Evolutionary conservation across 2,113 vertebrate species (phyloP).

Genomic region (Pogona vitticeps): DNA sequence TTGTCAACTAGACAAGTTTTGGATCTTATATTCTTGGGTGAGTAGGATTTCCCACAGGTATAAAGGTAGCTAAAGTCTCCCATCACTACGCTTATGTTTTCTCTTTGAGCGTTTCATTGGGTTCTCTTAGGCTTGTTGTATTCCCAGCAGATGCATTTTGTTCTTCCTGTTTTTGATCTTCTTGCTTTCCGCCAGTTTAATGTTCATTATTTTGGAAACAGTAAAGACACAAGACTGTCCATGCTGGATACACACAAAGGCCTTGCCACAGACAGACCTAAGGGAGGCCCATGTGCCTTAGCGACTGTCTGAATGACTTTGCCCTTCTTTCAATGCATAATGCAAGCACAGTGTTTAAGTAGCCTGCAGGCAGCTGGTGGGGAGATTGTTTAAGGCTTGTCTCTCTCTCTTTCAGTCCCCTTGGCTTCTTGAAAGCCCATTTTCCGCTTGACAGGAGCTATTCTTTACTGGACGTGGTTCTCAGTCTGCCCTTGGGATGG

Average conservation of each 20-base stretch:
- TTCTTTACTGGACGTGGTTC: constrained; percentile 58
- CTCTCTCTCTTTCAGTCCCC: constrained; percentile 57
- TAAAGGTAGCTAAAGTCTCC: no score
- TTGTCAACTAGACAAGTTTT: no score
- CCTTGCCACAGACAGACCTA: neutral
- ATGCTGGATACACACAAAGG: neutral
- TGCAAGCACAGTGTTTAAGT: constrained; percentile 66
- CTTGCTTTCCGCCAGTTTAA: neutral
- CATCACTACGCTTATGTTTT: no score
- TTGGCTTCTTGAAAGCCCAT: constrained; percentile 64
- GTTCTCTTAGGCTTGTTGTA: neutral
- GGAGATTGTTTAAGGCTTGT: constrained; percentile 54
- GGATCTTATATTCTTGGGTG: no score
- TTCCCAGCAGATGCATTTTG: neutral
- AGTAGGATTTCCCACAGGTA: no score
- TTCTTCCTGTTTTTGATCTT: neutral
- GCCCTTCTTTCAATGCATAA: constrained; percentile 34
- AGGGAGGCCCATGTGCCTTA: neutral
- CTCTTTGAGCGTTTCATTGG: no score
- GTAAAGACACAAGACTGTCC: neutral
- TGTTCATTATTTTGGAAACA: neutral
- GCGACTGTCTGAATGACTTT: constrained; percentile 31
- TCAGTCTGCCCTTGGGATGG: constrained; percentile 27
- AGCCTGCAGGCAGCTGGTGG: constrained; percentile 73
- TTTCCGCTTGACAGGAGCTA: constrained; percentile 69